Base-by-base conservation (phyloP, 2,888 invertebrate genomes). In the Agriopis leucophaearia region DNA sequence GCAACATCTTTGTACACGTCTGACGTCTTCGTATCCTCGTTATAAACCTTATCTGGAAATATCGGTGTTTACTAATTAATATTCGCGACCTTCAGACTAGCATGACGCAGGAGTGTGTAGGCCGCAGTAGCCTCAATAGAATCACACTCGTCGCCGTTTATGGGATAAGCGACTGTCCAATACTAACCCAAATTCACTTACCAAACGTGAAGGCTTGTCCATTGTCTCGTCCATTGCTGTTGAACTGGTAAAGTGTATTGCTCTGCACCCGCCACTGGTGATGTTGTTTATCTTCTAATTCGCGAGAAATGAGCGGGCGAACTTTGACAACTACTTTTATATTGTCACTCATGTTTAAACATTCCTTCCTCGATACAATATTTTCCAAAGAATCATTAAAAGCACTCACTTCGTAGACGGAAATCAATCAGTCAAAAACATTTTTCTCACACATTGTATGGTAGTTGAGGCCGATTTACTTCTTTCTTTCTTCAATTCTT, bases 321-420 rank as follows among this genome's bases (percentile, higher is more conserved):
- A 96, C 94, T 92, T 96, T 96, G 69, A 97, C 96, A 67, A 96
- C 96, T 62, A 97, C 97, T 94, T 96, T 96, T 59, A 97, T 96
- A 82, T 95, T 96, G 82, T 95, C 94, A 81, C 95, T 94, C 95
- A 95, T 95, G 80, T 88, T 88, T 59, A 62, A 74, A 71, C 78
- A 79, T 79, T 77, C 74, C 69, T 71, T 0, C 15, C 45, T 7
- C 12, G 44, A 56, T 10, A 47, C 57, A 63, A 50, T 69, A 66
- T 60, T 55, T 71, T 18, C 18, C 16, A 36, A 12, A 18, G 38
- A 35, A 57, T 16, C 57, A 59, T 54, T 47, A 67, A 18, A 38
- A 16, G 38, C 12, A 40, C 15, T 61, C 40, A 65, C 57, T 64
- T 35, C 35, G 47, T 48, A 44, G 42, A 48, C 18, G 35, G 8